Evolutionary conservation across 2,888 invertebrate genomes (phyloP).

Genomic region (Nomada goodeniana): DNA sequence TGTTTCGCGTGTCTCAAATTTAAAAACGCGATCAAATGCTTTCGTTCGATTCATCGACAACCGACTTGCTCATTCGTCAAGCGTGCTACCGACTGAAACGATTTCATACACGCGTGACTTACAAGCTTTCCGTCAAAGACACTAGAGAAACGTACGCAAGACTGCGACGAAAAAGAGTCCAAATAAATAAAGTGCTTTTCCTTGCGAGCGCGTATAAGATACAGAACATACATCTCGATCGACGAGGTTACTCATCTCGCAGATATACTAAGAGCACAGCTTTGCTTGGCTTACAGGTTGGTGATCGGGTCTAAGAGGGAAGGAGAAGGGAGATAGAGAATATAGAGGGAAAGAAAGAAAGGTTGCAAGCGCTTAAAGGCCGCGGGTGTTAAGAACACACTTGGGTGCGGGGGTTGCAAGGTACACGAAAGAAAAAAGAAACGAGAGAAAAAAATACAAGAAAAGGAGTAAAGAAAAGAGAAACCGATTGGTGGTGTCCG

Average conservation of each 20-base stretch:
- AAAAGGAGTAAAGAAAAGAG: conserved; percentile 31
- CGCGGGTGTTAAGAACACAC: conserved; percentile 20
- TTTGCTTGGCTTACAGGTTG: conserved; percentile 81
- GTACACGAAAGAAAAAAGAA: conserved; percentile 12
- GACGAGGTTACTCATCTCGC: conserved; percentile 26
- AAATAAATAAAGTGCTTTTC: conserved; percentile 7
- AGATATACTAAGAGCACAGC: conserved; percentile 71
- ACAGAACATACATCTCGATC: conserved; percentile 40
- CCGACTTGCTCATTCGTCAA: too few species aligned
- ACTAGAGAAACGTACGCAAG: background rate
- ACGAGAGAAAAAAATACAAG: conserved; percentile 27
- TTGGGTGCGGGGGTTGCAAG: conserved; percentile 41
- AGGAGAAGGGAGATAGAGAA: conserved; percentile 39
- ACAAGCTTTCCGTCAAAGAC: conserved; percentile 22
- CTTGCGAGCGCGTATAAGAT: background rate
- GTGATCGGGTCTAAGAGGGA: conserved; percentile 66
- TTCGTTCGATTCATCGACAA: too few species aligned
- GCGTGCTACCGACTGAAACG: too few species aligned
- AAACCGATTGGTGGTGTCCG: conserved; percentile 40
- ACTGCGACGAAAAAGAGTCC: background rate
- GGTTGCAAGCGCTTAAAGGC: conserved; percentile 20
- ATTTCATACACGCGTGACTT: background rate
- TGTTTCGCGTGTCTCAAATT: too few species aligned
- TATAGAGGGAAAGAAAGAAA: conserved; percentile 39
- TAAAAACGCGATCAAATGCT: too few species aligned